Evolutionary conservation across 37 sponge, comb jelly and placozoan genomes (phyloP).

Genomic region (Spongilla lacustris): DNA sequence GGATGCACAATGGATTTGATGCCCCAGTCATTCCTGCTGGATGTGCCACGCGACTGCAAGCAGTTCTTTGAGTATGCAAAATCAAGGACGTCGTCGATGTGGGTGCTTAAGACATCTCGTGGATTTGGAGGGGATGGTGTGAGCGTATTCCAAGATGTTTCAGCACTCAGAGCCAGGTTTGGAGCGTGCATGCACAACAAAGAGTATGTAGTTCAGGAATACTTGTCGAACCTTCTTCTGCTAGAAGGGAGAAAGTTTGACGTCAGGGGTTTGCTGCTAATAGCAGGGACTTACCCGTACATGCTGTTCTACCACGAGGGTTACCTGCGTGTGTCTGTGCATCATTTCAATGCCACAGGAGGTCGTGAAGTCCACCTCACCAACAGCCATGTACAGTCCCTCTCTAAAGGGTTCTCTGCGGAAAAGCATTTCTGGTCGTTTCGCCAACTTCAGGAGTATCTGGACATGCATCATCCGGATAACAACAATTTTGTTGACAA

Average conservation of each 20-base stretch:
- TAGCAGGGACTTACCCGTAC: slow-evolving; percentile 77
- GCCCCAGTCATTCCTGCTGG: slow-evolving; percentile 76
- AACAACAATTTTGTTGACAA: slow-evolving; percentile 57
- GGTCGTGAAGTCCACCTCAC: slow-evolving; percentile 66
- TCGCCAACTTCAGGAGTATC: slow-evolving; percentile 65
- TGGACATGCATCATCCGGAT: slow-evolving; percentile 52
- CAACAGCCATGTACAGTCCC: slow-evolving; percentile 83
- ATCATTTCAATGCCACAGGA: slow-evolving; percentile 42
- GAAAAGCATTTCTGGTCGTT: slow-evolving; percentile 86
- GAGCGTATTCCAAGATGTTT: slow-evolving; percentile 40
- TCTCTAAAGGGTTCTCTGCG: slow-evolving; percentile 8
- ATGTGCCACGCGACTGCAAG: slow-evolving; percentile 44
- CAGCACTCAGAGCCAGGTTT: slow-evolving; percentile 37
- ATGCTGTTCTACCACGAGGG: slow-evolving; percentile 85
- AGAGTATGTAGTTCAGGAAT: slow-evolving; percentile 72
- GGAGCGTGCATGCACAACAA: slow-evolving; percentile 26
- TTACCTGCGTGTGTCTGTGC: slow-evolving; percentile 73
- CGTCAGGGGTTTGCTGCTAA: slow-evolving; percentile 68
- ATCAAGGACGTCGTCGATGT: slow-evolving; percentile 15
- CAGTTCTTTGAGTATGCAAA: slow-evolving; percentile 63
- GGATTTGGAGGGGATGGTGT: slow-evolving; percentile 83
- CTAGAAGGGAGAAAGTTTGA: slow-evolving; percentile 85
- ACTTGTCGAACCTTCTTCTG: slow-evolving; percentile 59
- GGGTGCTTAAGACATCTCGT: slow-evolving; percentile 77
- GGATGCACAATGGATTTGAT: slow-evolving; percentile 60